Conservation (phyloP, 1,140 invertebrate species). For the Drosophila simulans region DNA sequence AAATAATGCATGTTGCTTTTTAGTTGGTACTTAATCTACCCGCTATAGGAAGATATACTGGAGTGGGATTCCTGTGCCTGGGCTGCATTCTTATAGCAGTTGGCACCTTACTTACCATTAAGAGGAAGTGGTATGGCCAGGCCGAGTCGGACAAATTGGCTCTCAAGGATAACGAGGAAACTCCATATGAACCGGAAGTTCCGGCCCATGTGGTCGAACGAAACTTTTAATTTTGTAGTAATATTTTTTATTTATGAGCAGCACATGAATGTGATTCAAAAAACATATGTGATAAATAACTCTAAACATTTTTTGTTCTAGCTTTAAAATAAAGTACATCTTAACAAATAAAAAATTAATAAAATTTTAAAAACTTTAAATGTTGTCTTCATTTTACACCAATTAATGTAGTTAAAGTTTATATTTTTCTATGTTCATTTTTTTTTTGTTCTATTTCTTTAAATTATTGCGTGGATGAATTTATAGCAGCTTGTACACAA, state of each 20-base stretch:
- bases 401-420: no score
- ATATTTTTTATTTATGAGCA: not conserved
- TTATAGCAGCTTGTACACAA: no score
- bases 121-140: conserved; percentile 67
- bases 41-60: conserved; percentile 60
- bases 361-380: not conserved
- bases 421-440: no score
- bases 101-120: conserved; percentile 52
- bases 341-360: not conserved
- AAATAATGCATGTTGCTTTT: conserved; percentile 2
- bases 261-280: conserved; percentile 7
- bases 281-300: conserved; percentile 15
- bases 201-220: not conserved
- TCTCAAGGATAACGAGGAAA: conserved; percentile 40
- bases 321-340: not conserved
- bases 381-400: no score
- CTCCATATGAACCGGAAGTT: not conserved
- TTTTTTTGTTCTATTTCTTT: no score
- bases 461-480: no score
- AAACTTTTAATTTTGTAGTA: not conserved
- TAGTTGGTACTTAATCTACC: conserved; percentile 64
- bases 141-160: conserved; percentile 36
- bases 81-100: conserved; percentile 56
- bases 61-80: conserved; percentile 60
- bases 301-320: not conserved